Evolutionary conservation across 2,797 vertebrate genomes (phyloP).

Genomic region (Hipposideros larvatus): DNA sequence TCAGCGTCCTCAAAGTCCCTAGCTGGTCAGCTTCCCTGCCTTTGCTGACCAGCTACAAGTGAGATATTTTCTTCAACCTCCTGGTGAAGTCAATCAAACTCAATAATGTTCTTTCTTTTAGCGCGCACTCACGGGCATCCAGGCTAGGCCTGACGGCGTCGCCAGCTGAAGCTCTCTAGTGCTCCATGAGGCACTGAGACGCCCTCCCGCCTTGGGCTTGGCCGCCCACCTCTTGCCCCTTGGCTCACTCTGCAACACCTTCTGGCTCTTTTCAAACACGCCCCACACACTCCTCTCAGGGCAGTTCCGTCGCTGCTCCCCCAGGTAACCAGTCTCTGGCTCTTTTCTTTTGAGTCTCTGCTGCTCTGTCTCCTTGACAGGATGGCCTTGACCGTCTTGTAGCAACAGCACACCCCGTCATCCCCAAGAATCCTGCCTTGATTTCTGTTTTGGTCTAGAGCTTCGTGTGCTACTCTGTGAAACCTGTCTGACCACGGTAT

Average conservation of each 20-base stretch:
- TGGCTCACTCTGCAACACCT: fast-evolving
- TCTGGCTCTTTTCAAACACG: not conserved
- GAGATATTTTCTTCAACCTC: not conserved
- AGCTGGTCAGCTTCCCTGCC: not conserved
- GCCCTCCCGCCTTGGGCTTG: not conserved
- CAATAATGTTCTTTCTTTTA: not conserved
- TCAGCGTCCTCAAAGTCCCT: too few relatives aligned
- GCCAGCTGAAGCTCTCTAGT: not conserved
- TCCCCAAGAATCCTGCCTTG: not conserved
- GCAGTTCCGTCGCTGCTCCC: not conserved
- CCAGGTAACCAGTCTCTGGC: too few relatives aligned
- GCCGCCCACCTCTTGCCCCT: not conserved
- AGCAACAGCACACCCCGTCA: fast-evolving
- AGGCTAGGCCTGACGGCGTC: fast-evolving
- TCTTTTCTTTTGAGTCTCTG: not conserved
- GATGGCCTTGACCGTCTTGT: too few relatives aligned
- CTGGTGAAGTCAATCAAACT: not conserved
- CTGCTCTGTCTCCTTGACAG: too few relatives aligned
- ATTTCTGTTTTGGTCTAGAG: not conserved
- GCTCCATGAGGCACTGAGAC: not conserved
- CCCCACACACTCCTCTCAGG: not conserved
- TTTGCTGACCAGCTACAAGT: not conserved
- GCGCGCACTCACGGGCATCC: too few relatives aligned
- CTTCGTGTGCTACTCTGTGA: fast-evolving
- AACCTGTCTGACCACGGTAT: not conserved